Base-by-base conservation (phyloP, 2,888 invertebrate species). In the Acleris literana region DNA sequence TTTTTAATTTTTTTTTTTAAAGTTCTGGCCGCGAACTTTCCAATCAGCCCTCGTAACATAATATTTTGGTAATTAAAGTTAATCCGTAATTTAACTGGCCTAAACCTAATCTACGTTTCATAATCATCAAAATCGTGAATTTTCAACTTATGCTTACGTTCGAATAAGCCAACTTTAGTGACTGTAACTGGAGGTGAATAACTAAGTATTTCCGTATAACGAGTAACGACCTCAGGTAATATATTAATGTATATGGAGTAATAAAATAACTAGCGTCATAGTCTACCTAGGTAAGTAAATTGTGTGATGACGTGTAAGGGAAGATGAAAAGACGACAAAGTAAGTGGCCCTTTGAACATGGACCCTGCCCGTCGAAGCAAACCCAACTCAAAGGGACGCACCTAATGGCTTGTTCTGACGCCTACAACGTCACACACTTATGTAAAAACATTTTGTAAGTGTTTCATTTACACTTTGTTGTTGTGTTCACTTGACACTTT, bases 241-340 rank as follows among this genome's bases (percentile, higher is more conserved):
- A 1, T 44, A 55, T n/a, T n/a, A 48, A n/a, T 39, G 20, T 33
- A 51, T 29, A n/a, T 49, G 18, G 18, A 13, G 56, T 51, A 20
- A 29, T 29, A 25, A 43, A 18, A 44, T 64, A 46, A 64, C 33
- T 49, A 56, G 29, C 56, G 46, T 46, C 44, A 56, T 61, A 57
- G 17, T 48, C 57, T 22, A 43, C 17, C 49, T 62, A 65, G 20
- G 76, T 77, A 71, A 74, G 73, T 75, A 81, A 80, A 77, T 79
- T 80, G 81, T 82, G 77, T 76, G 82, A 81, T 83, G 82, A 82
- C 78, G 81, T 78, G 81, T 76, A 75, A 79, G 76, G 77, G 74
- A 74, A 80, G 81, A 83, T 84, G 86, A 86, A 85, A 85, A 84
- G 84, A 81, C 82, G 85, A 83, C 80, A 82, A 81, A 82, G 76